Evolutionary conservation across 2,888 invertebrate genomes (phyloP).

Genomic region (Epirrhoe alternata): DNA sequence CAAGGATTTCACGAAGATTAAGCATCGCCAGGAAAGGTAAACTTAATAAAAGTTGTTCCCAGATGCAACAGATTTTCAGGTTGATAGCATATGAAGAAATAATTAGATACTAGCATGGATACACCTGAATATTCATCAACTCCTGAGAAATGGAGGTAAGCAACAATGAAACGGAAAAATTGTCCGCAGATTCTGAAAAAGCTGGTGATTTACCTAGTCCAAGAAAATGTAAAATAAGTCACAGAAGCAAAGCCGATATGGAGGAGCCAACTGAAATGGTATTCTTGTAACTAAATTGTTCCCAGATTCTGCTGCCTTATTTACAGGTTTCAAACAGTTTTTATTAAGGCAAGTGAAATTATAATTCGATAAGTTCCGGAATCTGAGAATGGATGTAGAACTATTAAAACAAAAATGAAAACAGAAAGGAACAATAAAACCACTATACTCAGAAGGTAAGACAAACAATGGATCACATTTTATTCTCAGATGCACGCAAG

Average conservation of each 20-base stretch:
- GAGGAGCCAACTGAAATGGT: neutral
- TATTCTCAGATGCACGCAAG: neutral
- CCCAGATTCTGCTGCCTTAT: conserved; percentile 8
- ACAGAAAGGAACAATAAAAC: neutral
- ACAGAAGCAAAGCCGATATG: neutral
- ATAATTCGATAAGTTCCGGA: neutral
- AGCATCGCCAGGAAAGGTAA: neutral
- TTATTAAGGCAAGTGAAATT: neutral
- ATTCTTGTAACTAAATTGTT: conserved; percentile 12
- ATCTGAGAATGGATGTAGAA: neutral
- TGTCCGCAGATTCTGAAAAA: conserved; percentile 3
- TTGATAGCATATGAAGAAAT: neutral
- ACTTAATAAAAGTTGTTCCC: conserved; percentile 1
- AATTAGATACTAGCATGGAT: neutral
- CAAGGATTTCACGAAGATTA: neutral
- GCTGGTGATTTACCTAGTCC: neutral
- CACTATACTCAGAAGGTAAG: conserved; percentile 2
- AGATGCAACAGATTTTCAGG: neutral
- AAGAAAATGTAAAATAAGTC: neutral
- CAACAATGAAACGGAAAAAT: conserved; percentile 5
- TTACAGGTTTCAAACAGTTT: neutral
- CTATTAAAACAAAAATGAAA: neutral
- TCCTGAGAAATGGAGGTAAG: conserved; percentile 11
- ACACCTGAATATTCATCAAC: neutral
- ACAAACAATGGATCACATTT: neutral